Percentiles rank a stretch among this genome's conserved stretches.
These are phyloP conservation scores for Cyanoramphus novaezelandiae DNA, from an alignment of 2,113 vertebrate genomes.

Conservation along the genomic window DNA sequence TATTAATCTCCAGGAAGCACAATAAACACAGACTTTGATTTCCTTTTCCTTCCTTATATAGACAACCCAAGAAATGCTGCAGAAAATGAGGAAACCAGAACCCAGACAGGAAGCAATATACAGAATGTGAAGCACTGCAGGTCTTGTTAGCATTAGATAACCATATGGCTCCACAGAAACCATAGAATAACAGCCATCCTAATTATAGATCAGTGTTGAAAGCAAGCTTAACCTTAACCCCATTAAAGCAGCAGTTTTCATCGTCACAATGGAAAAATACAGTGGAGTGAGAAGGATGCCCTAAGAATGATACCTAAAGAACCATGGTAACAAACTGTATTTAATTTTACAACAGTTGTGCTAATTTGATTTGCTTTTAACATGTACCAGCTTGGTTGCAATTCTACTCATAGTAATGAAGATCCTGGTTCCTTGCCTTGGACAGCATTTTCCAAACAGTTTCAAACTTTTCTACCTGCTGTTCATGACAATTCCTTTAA, in stretches of 20 bases:
- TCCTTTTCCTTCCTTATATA: constrained; percentile 47
- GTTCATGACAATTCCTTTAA: neutral
- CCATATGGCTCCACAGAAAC: constrained; percentile 41
- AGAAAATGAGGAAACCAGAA: constrained; percentile 64
- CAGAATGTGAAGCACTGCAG: constrained; percentile 33
- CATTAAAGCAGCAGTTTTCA: constrained; percentile 17
- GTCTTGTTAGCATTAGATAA: constrained; percentile 55
- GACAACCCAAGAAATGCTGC: constrained; percentile 19
- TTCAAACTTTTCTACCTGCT: neutral
- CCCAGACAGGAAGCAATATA: constrained; percentile 51
- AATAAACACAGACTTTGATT: constrained; percentile 62
- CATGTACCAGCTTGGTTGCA: neutral
- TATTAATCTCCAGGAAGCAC: constrained; percentile 56
- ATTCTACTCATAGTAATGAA: neutral
- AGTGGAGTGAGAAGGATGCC: neutral
- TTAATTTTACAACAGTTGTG: neutral
- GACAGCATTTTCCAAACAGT: neutral
- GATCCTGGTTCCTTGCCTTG: neutral
- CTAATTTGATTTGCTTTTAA: neutral
- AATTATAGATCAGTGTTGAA: constrained; percentile 59
- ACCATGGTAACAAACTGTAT: neutral
- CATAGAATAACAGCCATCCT: constrained; percentile 23
- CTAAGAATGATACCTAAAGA: neutral
- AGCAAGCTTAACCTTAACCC: constrained; percentile 33
- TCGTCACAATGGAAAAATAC: neutral